Conservation (phyloP, 2,797 vertebrate species). For the Pseudochaenichthys georgianus region DNA sequence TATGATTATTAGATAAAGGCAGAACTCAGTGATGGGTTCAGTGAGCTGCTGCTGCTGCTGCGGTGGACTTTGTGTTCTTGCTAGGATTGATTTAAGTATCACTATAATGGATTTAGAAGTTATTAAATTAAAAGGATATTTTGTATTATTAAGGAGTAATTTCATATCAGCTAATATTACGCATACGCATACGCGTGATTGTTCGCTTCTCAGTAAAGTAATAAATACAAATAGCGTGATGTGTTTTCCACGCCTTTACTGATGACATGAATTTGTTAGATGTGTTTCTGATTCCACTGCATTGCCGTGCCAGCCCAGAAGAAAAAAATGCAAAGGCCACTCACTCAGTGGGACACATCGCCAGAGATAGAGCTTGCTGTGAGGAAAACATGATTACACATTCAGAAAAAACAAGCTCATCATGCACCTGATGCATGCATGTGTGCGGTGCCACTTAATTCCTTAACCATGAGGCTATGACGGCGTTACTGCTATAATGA, state of each 20-base stretch:
- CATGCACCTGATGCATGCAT: slow-evolving; percentile 26
- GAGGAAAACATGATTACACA: slow-evolving; percentile 54
- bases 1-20: slow-evolving; percentile 16
- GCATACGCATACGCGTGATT: background rate
- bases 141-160: background rate
- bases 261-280: slow-evolving; percentile 11
- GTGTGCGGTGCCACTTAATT: background rate
- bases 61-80: slow-evolving; percentile 1
- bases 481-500: slow-evolving; percentile 3
- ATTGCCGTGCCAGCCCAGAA: slow-evolving; percentile 7
- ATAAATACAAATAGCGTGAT: background rate
- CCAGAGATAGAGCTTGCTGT: slow-evolving; percentile 41
- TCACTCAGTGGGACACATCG: slow-evolving; percentile 40
- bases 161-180: background rate
- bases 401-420: slow-evolving; percentile 33
- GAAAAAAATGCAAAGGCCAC: slow-evolving; percentile 37
- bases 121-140: too few species aligned
- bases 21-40: slow-evolving; percentile 1
- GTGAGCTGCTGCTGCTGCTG: background rate
- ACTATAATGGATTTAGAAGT: background rate
- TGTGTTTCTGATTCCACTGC: slow-evolving; percentile 13
- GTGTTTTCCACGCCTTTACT: background rate
- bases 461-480: background rate
- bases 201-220: background rate
- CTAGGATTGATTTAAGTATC: slow-evolving; percentile 8